Evolutionary conservation across 2,113 vertebrate species (phyloP).

Genomic region (Myrmecophaga tridactyla): DNA sequence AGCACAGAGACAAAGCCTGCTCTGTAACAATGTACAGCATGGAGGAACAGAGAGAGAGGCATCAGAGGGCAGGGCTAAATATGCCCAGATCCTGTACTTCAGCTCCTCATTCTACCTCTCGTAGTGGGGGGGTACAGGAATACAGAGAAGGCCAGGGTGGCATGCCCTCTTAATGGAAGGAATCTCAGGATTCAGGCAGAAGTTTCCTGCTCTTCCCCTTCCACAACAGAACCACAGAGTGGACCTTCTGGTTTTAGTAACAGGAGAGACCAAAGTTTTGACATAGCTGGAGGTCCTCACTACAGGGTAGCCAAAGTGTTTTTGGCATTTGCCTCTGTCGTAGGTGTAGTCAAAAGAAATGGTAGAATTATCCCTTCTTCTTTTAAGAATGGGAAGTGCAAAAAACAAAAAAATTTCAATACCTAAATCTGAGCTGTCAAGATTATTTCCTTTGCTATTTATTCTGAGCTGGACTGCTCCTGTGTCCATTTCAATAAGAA

Average conservation of each 20-base stretch:
- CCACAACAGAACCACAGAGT: not conserved
- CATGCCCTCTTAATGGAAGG: rapidly evolving
- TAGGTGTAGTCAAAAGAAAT: not conserved
- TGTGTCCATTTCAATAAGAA: not conserved
- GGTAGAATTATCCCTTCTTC: not conserved
- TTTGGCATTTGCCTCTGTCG: not conserved
- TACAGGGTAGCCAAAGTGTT: not conserved
- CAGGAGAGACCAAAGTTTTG: not conserved
- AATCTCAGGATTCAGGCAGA: not conserved
- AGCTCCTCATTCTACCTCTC: not conserved
- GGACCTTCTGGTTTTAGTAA: not conserved
- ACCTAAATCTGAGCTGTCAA: not conserved
- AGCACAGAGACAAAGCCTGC: not conserved
- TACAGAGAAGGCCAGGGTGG: not conserved
- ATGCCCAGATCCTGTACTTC: not conserved
- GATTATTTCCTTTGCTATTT: not conserved
- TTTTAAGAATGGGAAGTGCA: not conserved
- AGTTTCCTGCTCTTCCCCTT: not conserved
- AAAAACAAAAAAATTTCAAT: slow-evolving; percentile 15
- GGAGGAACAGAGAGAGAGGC: not conserved
- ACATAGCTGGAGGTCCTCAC: not conserved
- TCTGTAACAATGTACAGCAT: too few relatives aligned
- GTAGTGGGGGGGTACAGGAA: not conserved
- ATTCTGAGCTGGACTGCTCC: not conserved
- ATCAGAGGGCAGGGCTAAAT: too few relatives aligned